These are phyloP conservation scores for Autographa pulchrina DNA, from an alignment of 2,888 invertebrate genomes.

Conservation along the genomic window DNA sequence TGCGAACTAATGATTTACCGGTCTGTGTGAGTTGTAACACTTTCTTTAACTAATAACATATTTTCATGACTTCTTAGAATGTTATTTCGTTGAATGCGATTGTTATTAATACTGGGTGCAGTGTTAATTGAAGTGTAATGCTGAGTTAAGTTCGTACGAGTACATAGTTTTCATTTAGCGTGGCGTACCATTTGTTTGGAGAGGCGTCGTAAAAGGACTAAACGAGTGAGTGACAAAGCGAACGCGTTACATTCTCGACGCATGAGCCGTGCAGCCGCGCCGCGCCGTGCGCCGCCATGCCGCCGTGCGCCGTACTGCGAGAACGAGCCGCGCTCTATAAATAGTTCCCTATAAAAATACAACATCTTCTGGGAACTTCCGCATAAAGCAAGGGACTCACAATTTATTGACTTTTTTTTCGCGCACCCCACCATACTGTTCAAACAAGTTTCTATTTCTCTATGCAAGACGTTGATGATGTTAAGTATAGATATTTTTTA, in stretches of 20 bases:
- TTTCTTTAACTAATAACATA: constrained; percentile 11
- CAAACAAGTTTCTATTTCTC: constrained; percentile 38
- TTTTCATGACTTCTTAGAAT: not conserved
- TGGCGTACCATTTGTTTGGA: constrained; percentile 33
- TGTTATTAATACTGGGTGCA: not conserved
- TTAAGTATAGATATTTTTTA: too few relatives aligned
- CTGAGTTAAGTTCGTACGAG: not conserved
- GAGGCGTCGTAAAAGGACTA: constrained; percentile 41
- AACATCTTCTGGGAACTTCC: constrained; percentile 61
- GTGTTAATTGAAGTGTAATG: not conserved
- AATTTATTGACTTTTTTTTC: constrained; percentile 53
- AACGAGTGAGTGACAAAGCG: constrained; percentile 54
- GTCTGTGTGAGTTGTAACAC: not conserved
- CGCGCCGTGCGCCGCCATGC: too few relatives aligned
- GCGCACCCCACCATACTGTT: constrained; percentile 34
- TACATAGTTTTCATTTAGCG: constrained; percentile 20
- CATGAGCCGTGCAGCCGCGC: constrained; percentile 24
- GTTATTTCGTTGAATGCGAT: not conserved
- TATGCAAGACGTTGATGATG: constrained; percentile 3
- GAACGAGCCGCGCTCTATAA: constrained; percentile 54
- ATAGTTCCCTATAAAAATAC: constrained; percentile 66
- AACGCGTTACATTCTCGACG: constrained; percentile 41
- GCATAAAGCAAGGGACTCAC: constrained; percentile 57
- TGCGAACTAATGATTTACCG: constrained; percentile 7
- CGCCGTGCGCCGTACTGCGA: constrained; percentile 22